Percentiles rank a stretch among this genome's conserved stretches.
These are phyloP conservation scores for Dynastes grantii DNA, from an alignment of 2,888 invertebrate species.

Conservation along the genomic window DNA sequence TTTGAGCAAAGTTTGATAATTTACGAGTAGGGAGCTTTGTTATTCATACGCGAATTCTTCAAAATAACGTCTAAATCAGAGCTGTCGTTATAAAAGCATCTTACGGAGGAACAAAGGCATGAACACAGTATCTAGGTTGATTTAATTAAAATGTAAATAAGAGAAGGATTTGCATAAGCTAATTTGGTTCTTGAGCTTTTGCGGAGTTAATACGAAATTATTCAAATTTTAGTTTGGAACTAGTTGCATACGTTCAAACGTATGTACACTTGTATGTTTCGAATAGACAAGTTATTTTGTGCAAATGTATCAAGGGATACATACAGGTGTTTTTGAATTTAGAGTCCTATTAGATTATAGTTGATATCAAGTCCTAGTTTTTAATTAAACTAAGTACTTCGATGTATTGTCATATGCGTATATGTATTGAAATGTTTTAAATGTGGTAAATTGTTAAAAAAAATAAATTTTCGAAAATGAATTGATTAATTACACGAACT, in stretches of 20 bases:
- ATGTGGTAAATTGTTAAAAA: no score
- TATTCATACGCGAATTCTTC: conserved; percentile 65
- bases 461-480: no score
- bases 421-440: no score
- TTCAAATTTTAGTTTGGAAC: no score
- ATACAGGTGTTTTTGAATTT: no score
- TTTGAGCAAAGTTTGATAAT: conserved; percentile 66
- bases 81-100: conserved; percentile 23
- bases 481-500: no score
- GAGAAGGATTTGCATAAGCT: conserved; percentile 32
- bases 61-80: conserved; percentile 62
- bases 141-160: conserved; percentile 46
- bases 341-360: no score
- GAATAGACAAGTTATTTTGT: no score
- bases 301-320: no score
- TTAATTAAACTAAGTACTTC: no score
- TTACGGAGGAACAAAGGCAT: neutral
- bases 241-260: neutral
- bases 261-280: neutral
- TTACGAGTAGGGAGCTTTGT: conserved; percentile 64
- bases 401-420: no score
- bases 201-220: neutral
- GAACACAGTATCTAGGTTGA: conserved; percentile 23
- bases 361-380: no score
- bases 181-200: conserved; percentile 19